phyloP scores from a whole-genome alignment of 2,113 vertebrate species.

The Natator depressus region DNA sequence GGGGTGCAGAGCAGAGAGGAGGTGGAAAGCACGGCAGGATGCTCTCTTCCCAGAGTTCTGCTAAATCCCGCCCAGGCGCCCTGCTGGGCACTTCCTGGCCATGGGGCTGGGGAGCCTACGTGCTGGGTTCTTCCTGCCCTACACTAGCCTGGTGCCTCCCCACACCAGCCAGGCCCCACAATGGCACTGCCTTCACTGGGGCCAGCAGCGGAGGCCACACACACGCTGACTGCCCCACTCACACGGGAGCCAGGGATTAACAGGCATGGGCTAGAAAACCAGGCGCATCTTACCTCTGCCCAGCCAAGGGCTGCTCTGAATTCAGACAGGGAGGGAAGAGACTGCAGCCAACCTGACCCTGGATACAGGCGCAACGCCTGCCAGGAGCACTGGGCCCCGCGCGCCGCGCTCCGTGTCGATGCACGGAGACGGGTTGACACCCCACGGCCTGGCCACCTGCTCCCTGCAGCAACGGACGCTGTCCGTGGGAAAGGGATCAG shows the following conservation, averaged over 20 bases:
- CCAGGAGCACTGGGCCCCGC: too few species aligned
- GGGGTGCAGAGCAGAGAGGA: not conserved
- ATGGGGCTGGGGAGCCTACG: rapidly evolving
- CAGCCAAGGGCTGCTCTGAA: not conserved
- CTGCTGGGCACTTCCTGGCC: not conserved
- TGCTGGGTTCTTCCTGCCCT: too few species aligned
- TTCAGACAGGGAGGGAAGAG: not conserved
- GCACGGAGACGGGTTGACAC: not conserved
- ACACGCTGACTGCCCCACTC: not conserved
- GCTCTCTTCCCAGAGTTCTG: not conserved
- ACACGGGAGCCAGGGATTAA: too few species aligned
- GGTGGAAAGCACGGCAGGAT: rapidly evolving
- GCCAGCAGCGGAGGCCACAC: too few species aligned
- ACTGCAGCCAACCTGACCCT: not conserved
- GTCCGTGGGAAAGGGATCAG: not conserved
- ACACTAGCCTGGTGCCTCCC: too few species aligned
- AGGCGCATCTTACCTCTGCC: not conserved
- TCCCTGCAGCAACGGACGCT: not conserved
- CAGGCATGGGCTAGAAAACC: too few species aligned
- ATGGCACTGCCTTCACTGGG: too few species aligned
- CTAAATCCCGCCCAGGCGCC: too few species aligned
- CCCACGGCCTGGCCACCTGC: too few species aligned
- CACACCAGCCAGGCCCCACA: too few species aligned
- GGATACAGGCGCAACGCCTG: too few species aligned
- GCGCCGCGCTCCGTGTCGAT: too few species aligned